Percentiles rank a stretch among this genome's conserved stretches.
Conservation (phyloP, 1,140 invertebrate genomes). For the Cotesia chilonis region DNA sequence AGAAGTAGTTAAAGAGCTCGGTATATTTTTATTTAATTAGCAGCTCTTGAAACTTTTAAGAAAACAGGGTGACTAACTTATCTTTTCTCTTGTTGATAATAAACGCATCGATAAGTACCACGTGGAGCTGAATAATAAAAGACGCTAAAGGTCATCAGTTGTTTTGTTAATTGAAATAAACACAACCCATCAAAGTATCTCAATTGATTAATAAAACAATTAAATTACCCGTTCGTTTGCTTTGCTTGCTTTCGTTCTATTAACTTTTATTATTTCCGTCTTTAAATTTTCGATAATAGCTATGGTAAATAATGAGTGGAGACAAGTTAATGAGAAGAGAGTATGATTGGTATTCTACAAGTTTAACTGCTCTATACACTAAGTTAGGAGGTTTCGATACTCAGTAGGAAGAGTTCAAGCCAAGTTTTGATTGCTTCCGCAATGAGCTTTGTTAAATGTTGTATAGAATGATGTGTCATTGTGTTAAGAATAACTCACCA, state of each 20-base stretch:
- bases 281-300: not conserved
- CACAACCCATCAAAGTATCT: too few relatives aligned
- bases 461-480: constrained; percentile 58
- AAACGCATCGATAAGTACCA: too few relatives aligned
- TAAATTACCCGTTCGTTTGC: too few relatives aligned
- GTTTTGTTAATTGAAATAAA: too few relatives aligned
- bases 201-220: too few relatives aligned
- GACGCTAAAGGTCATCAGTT: not conserved
- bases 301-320: not conserved
- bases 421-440: constrained; percentile 65
- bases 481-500: constrained; percentile 34
- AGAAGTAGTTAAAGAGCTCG: too few relatives aligned
- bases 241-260: too few relatives aligned
- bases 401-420: constrained; percentile 41
- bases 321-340: constrained; percentile 36
- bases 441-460: constrained; percentile 64
- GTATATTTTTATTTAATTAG: too few relatives aligned
- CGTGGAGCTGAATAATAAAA: too few relatives aligned
- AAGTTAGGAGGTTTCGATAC: constrained; percentile 46
- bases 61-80: too few relatives aligned
- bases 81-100: too few relatives aligned
- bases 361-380: constrained; percentile 29
- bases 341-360: constrained; percentile 51
- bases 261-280: not conserved
- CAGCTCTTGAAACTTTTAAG: too few relatives aligned